phyloP scores from a whole-genome alignment of 2,797 vertebrate species.

The Clarias fuscus region DNA sequence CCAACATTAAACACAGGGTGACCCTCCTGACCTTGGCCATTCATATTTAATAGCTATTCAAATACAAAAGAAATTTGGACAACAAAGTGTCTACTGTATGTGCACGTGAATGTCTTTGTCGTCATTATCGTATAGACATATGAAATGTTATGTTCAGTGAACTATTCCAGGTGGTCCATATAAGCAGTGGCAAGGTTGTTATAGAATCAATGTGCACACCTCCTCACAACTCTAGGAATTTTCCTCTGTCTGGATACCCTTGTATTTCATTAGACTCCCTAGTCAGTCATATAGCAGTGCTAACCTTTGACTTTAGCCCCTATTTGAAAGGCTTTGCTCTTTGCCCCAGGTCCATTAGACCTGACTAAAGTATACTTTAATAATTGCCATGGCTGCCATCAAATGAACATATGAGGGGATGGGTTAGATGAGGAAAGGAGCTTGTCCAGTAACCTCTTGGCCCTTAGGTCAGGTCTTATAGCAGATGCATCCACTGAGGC shows the following conservation, averaged over 20 bases:
- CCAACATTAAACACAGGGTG: conserved; percentile 70
- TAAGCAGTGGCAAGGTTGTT: conserved; percentile 15
- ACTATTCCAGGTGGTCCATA: conserved; percentile 26
- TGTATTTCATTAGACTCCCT: conserved; percentile 54
- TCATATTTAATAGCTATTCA: conserved; percentile 74
- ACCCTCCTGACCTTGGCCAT: conserved; percentile 72
- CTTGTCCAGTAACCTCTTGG: conserved; percentile 77
- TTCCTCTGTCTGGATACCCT: conserved; percentile 9
- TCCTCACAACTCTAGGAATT: background rate
- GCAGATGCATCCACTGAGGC: conserved; percentile 57
- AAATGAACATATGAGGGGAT: conserved; percentile 75
- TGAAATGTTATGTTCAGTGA: background rate
- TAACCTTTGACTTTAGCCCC: conserved; percentile 78
- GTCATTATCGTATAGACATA: conserved; percentile 6
- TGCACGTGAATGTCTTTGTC: conserved; percentile 27
- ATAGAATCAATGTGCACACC: background rate
- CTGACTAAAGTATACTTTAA: conserved; percentile 80
- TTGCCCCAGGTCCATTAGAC: conserved; percentile 79
- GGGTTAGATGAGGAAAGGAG: conserved; percentile 62
- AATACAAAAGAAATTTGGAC: conserved; percentile 53
- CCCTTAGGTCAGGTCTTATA: conserved; percentile 72
- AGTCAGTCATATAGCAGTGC: conserved; percentile 63
- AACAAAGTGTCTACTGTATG: conserved; percentile 41
- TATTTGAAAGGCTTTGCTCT: conserved; percentile 77
- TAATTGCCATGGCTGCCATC: conserved; percentile 76